A percentile compares a stretch with the other conserved stretches of the same genome.
Evolutionary conservation across 2,113 vertebrate genomes (phyloP).

Genomic region (Oophaga pumilio): DNA sequence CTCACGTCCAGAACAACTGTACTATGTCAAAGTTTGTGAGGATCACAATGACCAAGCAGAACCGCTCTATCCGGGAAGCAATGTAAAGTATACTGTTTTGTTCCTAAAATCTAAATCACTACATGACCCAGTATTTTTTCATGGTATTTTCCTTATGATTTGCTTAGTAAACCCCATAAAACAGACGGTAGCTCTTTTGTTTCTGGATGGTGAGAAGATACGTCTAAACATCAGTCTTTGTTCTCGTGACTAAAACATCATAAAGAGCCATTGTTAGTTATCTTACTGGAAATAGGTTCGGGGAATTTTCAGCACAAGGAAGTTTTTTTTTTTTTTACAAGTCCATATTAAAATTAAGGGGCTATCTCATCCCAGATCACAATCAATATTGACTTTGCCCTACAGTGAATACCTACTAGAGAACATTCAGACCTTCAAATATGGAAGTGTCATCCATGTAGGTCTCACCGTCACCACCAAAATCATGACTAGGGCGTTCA

Average conservation of each 20-base stretch:
- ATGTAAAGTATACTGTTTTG: neutral
- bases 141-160: neutral
- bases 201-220: neutral
- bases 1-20: neutral
- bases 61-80: neutral
- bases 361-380: neutral
- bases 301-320: conserved; percentile 2
- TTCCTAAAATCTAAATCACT: neutral
- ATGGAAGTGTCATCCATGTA: too few relatives aligned
- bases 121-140: neutral
- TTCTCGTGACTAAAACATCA: neutral
- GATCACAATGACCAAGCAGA: neutral
- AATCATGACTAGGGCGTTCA: too few relatives aligned
- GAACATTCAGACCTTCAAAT: too few relatives aligned
- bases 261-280: neutral
- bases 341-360: neutral
- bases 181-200: neutral
- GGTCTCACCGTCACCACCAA: too few relatives aligned
- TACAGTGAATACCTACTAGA: neutral
- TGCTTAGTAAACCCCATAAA: neutral
- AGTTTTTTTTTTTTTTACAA: neutral
- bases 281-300: neutral
- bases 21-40: neutral
- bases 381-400: neutral
- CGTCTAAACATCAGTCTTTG: neutral